Evolutionary conservation across 92 coral and sea anemone genomes (phyloP), one percentile per base, ranked within the genome.

Genomic region (Pocillopora grandis): DNA sequence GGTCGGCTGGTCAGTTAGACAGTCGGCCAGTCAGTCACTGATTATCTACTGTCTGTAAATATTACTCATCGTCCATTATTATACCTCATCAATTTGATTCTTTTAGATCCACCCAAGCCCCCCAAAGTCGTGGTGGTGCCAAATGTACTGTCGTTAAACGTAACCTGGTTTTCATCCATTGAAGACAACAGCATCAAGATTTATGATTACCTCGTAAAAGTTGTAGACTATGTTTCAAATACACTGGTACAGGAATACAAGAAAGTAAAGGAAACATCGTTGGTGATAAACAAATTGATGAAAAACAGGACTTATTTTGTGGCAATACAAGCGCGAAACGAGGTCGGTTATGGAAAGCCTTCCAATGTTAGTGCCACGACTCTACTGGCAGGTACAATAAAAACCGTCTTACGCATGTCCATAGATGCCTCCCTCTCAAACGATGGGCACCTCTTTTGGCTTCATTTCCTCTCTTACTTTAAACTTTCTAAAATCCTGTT

Each of bases 321-420:
- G 5, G 48, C 10, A 52, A 79, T 79, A 79, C 83, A 79, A 36
- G 83, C 83, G 20, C 52, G 83, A 79, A 79, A 79, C 67, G 83
- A 79, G 71, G 74, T 79, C 35, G 83, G 83, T 66, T 79, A 48
- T 20, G 83, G 83, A 23, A 62, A n/a, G 55, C 27, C 52, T 0
- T 52, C 83, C 17, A 79, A 66, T 27, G 27, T 79, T 31, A 79
- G 73, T 21, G 83, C 74, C 11, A 48, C 72, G 66, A 79, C 83
- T 79, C 73, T 65, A 21, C 19, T 27, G 17, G 52, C 63, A 79
- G 83, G 83, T 79, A 78, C 48, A 70, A 42, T 7, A 42, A 42
- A 42, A 42, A 42, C 52, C 52, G 8, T 42, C 0, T 42, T 42
- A 7, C 52, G 52, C 52, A 42, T 42, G 52, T 42, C 52, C 4